Evolutionary conservation across 2,888 invertebrate species (phyloP), one percentile per base, ranked within the genome.

Genomic region (Dolichomitus sp.): DNA sequence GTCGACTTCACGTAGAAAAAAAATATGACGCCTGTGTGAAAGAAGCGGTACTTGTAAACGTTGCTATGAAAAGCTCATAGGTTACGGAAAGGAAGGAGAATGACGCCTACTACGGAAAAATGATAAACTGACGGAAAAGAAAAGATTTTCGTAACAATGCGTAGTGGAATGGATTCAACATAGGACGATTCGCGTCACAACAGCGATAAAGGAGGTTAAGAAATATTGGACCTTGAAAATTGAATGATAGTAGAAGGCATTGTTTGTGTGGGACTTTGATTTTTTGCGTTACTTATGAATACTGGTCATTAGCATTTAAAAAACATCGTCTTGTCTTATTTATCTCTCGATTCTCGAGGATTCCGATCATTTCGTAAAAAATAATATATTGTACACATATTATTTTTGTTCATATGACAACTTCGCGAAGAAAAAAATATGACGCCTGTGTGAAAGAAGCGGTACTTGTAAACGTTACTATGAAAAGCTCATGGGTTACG

Each of bases 291-390:
- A 23, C 2, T 23, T 23, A 23, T 23, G 23, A 23, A 23, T 23
- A 23, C 2, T 23, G 23, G 23, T 23, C 23, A 23, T 23, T 23
- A 23, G 2, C 23, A 23, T 2, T 23, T 1, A 23, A 23, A 23
- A 2, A 23, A 23, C 23, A 23, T 23, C 2, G 23, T 23, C n/a
- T 82, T 82, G 81, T 82, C 77, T 78, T 54, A 68, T 77, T 81
- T 77, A 74, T 78, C 72, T 73, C 68, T 70, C 63, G 45, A 52
- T 37, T 42, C 54, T 42, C 19, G 48, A 57, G 23, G 52, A 42
- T 40, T 45, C 23, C 65, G 33, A 19, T 33, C 17, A 17, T 23
- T 33, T 42, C 37, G 30, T 48, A 17, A n/a, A 48, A 50, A n/a
- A 57, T n/a, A 77, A 63, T 78, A n/a, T 33, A 9, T 19, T 30